Evolutionary conservation across 2,888 invertebrate species (phyloP), one percentile per base, ranked within the genome.

Genomic region (Parnassius glacialis): DNA sequence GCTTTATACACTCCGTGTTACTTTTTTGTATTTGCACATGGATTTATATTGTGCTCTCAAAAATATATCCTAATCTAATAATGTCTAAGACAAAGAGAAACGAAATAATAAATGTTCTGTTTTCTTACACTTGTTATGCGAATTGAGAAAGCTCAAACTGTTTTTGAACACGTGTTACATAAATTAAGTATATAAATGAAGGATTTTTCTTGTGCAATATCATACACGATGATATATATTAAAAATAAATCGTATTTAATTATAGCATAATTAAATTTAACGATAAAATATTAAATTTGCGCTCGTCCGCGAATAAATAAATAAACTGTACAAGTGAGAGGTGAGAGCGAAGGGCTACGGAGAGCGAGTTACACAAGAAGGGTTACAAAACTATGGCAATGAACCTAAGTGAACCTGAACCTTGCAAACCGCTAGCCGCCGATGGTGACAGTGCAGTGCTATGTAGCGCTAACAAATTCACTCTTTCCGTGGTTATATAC

Each of bases 311-410:
- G 58, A 65, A 67, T 65, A 63, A 64, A 62, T 44, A 71, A 70
- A 69, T 64, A 70, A 71, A 69, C 60, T 61, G 84, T 76, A 78
- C 83, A 87, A 89, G 90, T 88, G 88, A 90, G 89, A 88, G 87
- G 88, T 79, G 78, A 70, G 68, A 74, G 79, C 73, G 80, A 83
- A 87, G 87, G 89, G 85, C 84, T 79, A 74, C 77, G 70, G 81
- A 83, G 83, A 84, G 85, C 85, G 83, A 87, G 89, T 92, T 92
- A 87, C 90, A 92, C 92, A 91, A 92, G 88, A 87, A 88, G 91
- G 91, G 91, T 92, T 90, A 91, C 90, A 90, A 90, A 92, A 92
- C 91, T 92, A 86, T 92, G 92, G 90, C 92, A 92, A 91, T 90
- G 92, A 92, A 91, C 92, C 76, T 82, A 72, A 72, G 76, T 92